These are phyloP conservation scores for Drosophila yooni DNA, from an alignment of 2,888 invertebrate species.

Conservation along the genomic window DNA sequence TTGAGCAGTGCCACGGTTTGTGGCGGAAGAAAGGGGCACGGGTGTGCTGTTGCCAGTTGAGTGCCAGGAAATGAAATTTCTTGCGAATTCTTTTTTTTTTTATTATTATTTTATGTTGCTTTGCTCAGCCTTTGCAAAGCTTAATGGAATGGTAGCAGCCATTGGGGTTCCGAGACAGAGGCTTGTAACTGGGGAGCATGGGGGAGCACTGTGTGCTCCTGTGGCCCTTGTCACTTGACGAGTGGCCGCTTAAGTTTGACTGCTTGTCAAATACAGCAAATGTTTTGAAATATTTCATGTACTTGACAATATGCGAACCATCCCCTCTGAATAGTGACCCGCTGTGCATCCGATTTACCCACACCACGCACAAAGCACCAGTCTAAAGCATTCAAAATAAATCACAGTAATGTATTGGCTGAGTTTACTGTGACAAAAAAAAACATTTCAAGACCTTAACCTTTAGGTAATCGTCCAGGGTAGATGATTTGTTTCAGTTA, in stretches of 20 bases:
- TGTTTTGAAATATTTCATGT: constrained; percentile 77
- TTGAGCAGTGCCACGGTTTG: not conserved
- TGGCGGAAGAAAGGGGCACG: not conserved
- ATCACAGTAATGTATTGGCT: constrained; percentile 70
- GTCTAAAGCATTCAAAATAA: constrained; percentile 66
- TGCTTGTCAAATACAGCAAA: constrained; percentile 79
- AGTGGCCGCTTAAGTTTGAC: constrained; percentile 79
- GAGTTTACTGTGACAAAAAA: constrained; percentile 44
- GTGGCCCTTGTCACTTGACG: constrained; percentile 66
- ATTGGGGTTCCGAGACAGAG: constrained; percentile 22
- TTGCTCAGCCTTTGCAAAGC: constrained; percentile 33
- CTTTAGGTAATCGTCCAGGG: constrained; percentile 13
- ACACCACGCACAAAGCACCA: constrained; percentile 8
- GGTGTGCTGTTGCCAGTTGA: constrained; percentile 58
- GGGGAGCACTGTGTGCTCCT: constrained; percentile 33
- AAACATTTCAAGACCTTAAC: constrained; percentile 36
- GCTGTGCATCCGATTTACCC: constrained; percentile 33
- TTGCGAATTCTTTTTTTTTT: constrained; percentile 62
- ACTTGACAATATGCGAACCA: constrained; percentile 67
- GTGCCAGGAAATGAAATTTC: constrained; percentile 77
- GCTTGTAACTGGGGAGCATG: constrained; percentile 24
- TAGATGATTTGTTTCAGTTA: not conserved
- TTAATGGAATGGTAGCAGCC: constrained; percentile 61
- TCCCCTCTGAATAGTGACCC: constrained; percentile 28
- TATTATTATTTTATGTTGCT: constrained; percentile 54